Percentiles rank a stretch among this genome's conserved stretches.
Conservation (phyloP, 2,797 vertebrate species). For the Sebastes wilsoni region DNA sequence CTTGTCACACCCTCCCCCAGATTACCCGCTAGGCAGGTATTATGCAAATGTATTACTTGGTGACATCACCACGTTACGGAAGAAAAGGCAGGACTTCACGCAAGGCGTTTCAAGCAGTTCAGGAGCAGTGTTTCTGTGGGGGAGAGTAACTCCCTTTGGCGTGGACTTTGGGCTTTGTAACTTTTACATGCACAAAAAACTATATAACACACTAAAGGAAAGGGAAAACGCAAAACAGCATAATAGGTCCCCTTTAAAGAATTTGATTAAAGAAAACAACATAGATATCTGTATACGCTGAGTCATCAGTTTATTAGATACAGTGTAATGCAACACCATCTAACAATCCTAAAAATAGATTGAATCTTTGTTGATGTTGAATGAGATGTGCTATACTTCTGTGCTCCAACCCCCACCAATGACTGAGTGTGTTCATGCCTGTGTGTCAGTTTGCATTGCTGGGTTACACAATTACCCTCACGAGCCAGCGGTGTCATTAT, state of each 20-base stretch:
- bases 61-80: neutral
- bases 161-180: neutral
- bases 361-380: neutral
- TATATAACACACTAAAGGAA: neutral
- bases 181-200: neutral
- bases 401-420: neutral
- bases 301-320: neutral
- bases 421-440: slow-evolving; percentile 14
- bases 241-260: neutral
- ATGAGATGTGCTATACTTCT: neutral
- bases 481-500: slow-evolving; percentile 16
- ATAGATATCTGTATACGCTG: neutral
- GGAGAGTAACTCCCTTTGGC: too few species aligned
- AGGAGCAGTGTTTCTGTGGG: neutral
- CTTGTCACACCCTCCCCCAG: neutral
- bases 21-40: neutral
- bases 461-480: slow-evolving; percentile 36
- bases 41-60: neutral
- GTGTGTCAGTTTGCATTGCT: slow-evolving; percentile 17
- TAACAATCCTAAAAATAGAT: neutral
- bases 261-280: neutral
- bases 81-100: neutral
- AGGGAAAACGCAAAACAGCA: neutral
- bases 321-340: neutral
- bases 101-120: neutral